A percentile compares a stretch with the other conserved stretches of the same genome.
These are phyloP conservation scores for Hexactinellida sp. DNA, from an alignment of 37 sponge, comb jelly and placozoan genomes.

Conservation along the genomic window DNA sequence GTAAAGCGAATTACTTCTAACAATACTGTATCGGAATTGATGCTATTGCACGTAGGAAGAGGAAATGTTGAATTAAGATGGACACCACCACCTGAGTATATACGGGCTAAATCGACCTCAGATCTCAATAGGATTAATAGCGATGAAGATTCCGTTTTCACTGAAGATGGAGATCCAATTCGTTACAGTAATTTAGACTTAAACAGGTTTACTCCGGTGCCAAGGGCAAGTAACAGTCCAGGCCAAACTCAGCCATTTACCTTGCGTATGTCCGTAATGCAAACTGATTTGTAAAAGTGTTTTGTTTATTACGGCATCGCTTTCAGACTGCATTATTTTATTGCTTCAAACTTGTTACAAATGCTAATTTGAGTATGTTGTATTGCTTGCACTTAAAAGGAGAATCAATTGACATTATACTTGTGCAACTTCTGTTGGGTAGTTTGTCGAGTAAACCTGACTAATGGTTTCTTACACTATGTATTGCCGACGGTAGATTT, in stretches of 20 bases:
- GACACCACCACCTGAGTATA: background rate
- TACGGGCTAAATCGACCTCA: background rate
- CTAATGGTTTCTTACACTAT: too few relatives aligned
- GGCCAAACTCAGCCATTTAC: background rate
- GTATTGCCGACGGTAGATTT: too few relatives aligned
- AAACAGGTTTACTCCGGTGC: background rate
- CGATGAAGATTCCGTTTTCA: background rate
- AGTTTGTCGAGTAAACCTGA: too few relatives aligned
- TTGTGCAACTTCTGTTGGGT: background rate
- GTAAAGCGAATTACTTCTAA: background rate
- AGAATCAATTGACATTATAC: too few relatives aligned
- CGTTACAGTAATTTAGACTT: background rate
- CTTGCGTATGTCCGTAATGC: background rate
- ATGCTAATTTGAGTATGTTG: too few relatives aligned
- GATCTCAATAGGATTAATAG: background rate
- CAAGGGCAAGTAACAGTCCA: background rate
- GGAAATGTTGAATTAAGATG: background rate
- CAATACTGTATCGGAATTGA: background rate
- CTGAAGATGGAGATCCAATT: conserved; percentile 5
- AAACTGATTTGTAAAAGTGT: background rate
- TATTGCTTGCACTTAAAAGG: background rate
- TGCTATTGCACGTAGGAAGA: background rate
- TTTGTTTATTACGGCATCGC: too few relatives aligned
- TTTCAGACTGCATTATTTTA: too few relatives aligned
- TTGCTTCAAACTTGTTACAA: too few relatives aligned